Conservation (phyloP, 1,140 invertebrate genomes). For the Hetaerina americana region DNA sequence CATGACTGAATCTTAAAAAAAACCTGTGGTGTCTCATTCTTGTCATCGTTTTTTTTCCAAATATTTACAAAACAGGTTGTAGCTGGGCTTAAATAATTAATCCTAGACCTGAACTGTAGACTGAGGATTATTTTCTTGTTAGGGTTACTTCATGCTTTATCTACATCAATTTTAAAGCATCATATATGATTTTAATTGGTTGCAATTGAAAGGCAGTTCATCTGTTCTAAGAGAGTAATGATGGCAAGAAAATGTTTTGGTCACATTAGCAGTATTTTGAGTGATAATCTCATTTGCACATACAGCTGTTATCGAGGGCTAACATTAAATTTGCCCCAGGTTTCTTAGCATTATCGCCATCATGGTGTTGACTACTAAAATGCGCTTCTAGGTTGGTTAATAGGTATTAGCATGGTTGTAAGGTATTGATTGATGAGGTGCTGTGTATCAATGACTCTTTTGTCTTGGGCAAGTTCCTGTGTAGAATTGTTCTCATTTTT, state of each 20-base stretch:
- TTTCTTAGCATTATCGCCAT: background rate
- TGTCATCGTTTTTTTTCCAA: background rate
- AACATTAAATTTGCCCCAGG: background rate
- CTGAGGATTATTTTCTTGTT: background rate
- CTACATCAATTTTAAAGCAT: background rate
- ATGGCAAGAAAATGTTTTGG: background rate
- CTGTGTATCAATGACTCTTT: constrained; percentile 5
- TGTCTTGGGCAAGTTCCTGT: constrained; percentile 5
- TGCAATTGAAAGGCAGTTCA: background rate
- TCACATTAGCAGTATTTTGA: background rate
- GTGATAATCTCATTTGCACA: background rate
- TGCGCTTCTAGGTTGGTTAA: constrained; percentile 2
- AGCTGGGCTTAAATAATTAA: background rate
- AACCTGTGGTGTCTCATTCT: background rate
- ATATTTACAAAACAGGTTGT: background rate
- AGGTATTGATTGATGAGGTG: constrained; percentile 2
- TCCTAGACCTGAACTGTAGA: background rate
- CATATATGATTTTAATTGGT: background rate
- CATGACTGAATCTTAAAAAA: background rate
- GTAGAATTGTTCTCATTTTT: constrained; percentile 4
- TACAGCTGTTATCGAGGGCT: background rate
- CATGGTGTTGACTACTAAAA: background rate
- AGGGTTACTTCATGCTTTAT: background rate
- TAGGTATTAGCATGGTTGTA: background rate
- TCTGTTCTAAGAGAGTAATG: background rate